These are phyloP conservation scores for Cyphomyrmex costatus DNA, from an alignment of 1,140 invertebrate genomes.

Conservation along the genomic window DNA sequence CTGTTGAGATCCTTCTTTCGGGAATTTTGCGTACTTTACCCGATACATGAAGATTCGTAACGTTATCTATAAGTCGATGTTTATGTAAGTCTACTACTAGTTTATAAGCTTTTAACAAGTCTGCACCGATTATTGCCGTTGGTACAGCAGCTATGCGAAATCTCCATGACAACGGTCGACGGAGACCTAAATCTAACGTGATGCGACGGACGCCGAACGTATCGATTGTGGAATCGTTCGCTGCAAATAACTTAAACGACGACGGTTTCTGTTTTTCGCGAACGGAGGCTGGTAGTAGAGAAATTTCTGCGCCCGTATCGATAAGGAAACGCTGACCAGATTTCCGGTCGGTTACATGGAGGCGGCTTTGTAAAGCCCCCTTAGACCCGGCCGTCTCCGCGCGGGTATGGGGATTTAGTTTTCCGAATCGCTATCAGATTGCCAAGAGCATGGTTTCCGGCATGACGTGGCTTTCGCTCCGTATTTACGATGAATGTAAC, in stretches of 20 bases:
- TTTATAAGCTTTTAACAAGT: neutral
- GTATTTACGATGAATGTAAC: too few species aligned
- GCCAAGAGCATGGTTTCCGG: too few species aligned
- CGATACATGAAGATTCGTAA: neutral
- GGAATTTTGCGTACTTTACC: neutral
- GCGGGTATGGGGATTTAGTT: too few species aligned
- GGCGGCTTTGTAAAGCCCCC: too few species aligned
- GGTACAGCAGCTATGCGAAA: neutral
- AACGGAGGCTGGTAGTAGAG: neutral
- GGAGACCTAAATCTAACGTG: neutral
- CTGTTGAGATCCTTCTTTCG: neutral
- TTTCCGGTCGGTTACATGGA: too few species aligned
- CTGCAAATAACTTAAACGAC: neutral
- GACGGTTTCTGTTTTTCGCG: neutral
- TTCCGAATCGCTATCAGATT: too few species aligned
- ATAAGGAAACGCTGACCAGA: too few species aligned
- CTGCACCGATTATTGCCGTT: neutral
- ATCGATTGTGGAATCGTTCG: neutral
- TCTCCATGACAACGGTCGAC: neutral
- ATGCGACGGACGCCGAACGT: neutral
- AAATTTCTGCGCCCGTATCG: neutral
- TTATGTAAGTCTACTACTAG: neutral
- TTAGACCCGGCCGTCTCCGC: too few species aligned
- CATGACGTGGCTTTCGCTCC: too few species aligned
- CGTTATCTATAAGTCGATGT: neutral